Evolutionary conservation across 2,797 vertebrate genomes (phyloP), one percentile per base, ranked within the genome.

Genomic region (Tangara arthus): DNA sequence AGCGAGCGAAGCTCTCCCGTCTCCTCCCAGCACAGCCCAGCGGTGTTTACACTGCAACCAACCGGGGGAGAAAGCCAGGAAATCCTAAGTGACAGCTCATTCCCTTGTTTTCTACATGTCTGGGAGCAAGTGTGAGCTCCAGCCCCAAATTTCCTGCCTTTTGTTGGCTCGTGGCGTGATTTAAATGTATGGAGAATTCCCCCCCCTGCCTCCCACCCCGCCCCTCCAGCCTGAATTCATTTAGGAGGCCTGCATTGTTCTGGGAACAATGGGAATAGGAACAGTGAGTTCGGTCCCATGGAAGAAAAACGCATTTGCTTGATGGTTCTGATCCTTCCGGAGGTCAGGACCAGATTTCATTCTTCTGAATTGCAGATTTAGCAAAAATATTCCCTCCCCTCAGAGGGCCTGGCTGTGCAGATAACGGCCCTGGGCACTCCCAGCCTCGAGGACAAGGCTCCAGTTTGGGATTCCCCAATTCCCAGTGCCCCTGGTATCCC

Each of bases 261-360:
- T 93, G 85, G 94, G 89, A 95, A 96, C 95, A 96, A 94, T 85
- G 89, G 96, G 76, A 66, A 95, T 91, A 85, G 95, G 97, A 97
- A 96, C 96, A 96, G 94, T 84, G 34, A 97, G 96, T 96, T 97
- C 82, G 39, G 95, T 96, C 96, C 94, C 96, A 96, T 91, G 96
- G 95, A 95, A 96, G 96, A 97, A 87, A 96, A 95, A 93, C 13
- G 68, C 84, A 34, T 93, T 92, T 82, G 93, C 93, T 89, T 91
- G 93, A 96, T 96, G 86, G 97, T 87, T 94, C 91, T 93, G 87
- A 95, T 96, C 96, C 94, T 97, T 97, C 97, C 94, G 93, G 97
- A 97, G 96, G 96, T 97, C 96, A 96, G 95, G 80, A 97, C 22
- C 90, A 90, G 89, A 87, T 95, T 96, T 95, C 82, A 72, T 95